Evolutionary conservation across 2,113 vertebrate genomes (phyloP).

Genomic region (Pseudorhombus dupliciocellatus): DNA sequence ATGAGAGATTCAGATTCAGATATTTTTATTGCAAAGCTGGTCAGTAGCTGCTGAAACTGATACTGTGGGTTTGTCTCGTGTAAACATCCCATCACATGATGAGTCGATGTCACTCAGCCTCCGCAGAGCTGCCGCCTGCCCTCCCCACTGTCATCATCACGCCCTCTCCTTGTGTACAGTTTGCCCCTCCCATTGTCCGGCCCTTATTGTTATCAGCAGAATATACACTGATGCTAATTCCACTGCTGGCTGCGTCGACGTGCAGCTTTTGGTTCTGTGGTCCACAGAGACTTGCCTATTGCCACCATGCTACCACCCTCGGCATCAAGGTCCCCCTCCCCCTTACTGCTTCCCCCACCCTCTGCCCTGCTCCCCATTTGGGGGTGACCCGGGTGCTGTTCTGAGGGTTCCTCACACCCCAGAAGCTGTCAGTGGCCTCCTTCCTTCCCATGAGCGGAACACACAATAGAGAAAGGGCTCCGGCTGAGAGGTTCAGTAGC

Average conservation of each 20-base stretch:
- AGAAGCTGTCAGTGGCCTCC: constrained; percentile 98
- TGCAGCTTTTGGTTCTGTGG: constrained; percentile 61
- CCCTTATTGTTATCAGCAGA: constrained; percentile 68
- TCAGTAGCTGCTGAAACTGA: constrained; percentile 26
- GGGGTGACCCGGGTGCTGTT: constrained; percentile 91
- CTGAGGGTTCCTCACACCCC: constrained; percentile 93
- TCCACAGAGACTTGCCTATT: constrained; percentile 65
- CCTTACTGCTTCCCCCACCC: constrained; percentile 59
- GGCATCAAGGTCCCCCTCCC: constrained; percentile 60
- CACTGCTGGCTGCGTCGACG: constrained; percentile 60
- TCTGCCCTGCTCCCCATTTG: constrained; percentile 71
- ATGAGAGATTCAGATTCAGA: neutral
- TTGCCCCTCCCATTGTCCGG: constrained; percentile 65
- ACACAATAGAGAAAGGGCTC: constrained; percentile 99
- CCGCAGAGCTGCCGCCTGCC: constrained; percentile 14
- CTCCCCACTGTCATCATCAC: constrained; percentile 27
- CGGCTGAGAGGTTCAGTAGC: constrained; percentile 99
- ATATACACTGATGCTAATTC: constrained; percentile 78
- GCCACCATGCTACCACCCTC: constrained; percentile 68
- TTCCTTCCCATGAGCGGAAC: constrained; percentile 99
- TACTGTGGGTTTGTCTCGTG: constrained; percentile 34
- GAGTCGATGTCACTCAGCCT: constrained; percentile 42
- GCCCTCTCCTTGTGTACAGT: constrained; percentile 65
- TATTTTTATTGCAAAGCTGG: neutral
- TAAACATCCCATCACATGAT: constrained; percentile 55